Evolutionary conservation across 2,888 invertebrate genomes (phyloP), one percentile per base, ranked within the genome.

Genomic region (Apamea epomidion): DNA sequence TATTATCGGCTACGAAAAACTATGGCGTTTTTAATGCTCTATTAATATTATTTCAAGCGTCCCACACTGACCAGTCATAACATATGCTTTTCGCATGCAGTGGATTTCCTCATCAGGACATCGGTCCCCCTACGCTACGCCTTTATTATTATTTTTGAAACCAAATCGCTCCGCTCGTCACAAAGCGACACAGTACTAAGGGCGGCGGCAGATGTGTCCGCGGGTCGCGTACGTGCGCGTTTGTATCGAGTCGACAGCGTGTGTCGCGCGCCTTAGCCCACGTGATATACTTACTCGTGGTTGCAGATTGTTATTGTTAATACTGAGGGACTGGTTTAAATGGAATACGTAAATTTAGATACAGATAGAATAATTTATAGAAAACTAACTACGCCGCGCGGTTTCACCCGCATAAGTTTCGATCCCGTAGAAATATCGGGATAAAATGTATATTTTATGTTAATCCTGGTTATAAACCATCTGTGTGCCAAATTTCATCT

Each of bases 211-310:
- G 93, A 93, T 93, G 93, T 93, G 94, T 88, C 89, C 86, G 74
- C 87, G 88, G 94, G 95, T 95, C 95, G 92, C 80, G 92, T 94
- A 95, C 95, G 95, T 95, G 95, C 90, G 88, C 89, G 90, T 79
- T 83, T 83, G 80, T 87, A 88, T 86, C 84, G 83, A 85, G 89
- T 82, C 81, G 89, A 85, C 88, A 83, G 80, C 84, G 85, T 89
- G 83, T 85, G 82, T 84, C 90, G 89, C 89, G 88, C 90, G 86
- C 87, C 76, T 88, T 88, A 89, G 69, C 69, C 74, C 76, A 42
- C 80, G 81, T 88, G 87, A 85, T 87, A 67, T 72, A 89, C 79
- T 84, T 84, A 84, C 82, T 81, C 60, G 65, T 51, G 65, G 16
- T 69, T 65, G 42, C 64, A 29, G 29, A 76, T 69, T 77, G 67